Percentiles rank a stretch among this genome's conserved stretches.
These are phyloP conservation scores for Trachelus tabidus DNA, from an alignment of 2,888 invertebrate genomes.

Conservation along the genomic window DNA sequence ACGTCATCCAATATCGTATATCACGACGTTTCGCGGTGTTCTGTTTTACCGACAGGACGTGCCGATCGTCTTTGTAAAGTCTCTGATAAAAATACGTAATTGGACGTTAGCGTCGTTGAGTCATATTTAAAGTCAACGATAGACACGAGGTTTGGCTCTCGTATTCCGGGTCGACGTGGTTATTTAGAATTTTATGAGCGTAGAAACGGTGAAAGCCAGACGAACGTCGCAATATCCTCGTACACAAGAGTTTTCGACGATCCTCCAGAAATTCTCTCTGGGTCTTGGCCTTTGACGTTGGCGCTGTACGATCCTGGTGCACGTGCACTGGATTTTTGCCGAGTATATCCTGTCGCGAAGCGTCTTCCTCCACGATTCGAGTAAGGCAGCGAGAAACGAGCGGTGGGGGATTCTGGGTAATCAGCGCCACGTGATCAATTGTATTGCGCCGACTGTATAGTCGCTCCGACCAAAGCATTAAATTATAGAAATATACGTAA, in stretches of 20 bases:
- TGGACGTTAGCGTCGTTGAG: background rate
- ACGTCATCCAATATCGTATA: no score
- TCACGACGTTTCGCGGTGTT: background rate
- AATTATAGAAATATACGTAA: background rate
- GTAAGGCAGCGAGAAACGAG: background rate
- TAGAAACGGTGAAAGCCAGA: background rate
- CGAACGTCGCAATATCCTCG: background rate
- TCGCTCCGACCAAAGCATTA: background rate
- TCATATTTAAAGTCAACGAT: background rate
- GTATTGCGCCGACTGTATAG: background rate
- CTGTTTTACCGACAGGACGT: background rate
- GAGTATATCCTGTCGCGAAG: background rate
- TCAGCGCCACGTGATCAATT: background rate
- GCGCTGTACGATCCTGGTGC: background rate
- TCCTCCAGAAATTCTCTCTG: background rate
- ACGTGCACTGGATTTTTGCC: background rate
- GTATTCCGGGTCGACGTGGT: background rate
- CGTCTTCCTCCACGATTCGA: background rate
- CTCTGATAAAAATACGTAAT: background rate
- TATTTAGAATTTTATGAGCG: background rate
- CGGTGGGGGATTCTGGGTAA: background rate
- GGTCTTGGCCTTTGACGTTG: background rate
- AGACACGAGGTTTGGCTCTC: background rate
- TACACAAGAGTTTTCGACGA: background rate
- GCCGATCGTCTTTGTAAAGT: no score